Percentiles rank a stretch among this genome's conserved stretches.
Evolutionary conservation across 2,797 vertebrate species (phyloP).

Genomic region (Zalophus californianus): DNA sequence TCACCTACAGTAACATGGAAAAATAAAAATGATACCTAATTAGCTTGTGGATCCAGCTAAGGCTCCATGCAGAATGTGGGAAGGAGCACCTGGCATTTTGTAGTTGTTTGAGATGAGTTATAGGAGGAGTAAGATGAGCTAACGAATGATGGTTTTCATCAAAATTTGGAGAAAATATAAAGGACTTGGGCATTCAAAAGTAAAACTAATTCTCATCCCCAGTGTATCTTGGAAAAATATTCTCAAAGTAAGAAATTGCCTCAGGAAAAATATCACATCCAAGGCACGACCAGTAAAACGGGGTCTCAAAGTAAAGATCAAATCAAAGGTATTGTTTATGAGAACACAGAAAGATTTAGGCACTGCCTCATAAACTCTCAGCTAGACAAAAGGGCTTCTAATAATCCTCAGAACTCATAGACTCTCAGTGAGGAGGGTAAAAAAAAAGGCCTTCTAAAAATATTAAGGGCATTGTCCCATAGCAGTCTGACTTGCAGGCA

Average conservation of each 20-base stretch:
- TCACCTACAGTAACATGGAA: conserved; percentile 14
- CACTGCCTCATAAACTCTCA: background rate
- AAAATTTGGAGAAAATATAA: conserved; percentile 36
- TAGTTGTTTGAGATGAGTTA: background rate
- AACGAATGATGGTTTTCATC: conserved; percentile 19
- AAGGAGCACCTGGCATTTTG: background rate
- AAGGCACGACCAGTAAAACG: background rate
- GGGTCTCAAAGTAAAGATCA: background rate
- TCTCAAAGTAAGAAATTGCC: conserved; percentile 29
- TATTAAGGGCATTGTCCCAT: background rate
- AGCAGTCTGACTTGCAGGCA: background rate
- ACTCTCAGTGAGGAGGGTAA: background rate
- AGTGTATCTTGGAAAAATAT: background rate
- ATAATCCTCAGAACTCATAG: background rate
- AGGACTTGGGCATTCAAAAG: background rate
- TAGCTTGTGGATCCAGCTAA: conserved; percentile 12
- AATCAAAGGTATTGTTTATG: background rate
- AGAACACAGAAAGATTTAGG: conserved; percentile 34
- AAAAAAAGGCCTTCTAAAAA: background rate
- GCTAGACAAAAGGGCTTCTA: background rate
- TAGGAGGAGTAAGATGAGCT: background rate
- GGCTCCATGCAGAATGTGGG: background rate
- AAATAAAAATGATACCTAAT: conserved; percentile 47
- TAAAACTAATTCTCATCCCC: conserved; percentile 13
- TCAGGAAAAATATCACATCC: background rate